Evolutionary conservation across 2,797 vertebrate genomes (phyloP).

Genomic region (Notolabrus celidotus): DNA sequence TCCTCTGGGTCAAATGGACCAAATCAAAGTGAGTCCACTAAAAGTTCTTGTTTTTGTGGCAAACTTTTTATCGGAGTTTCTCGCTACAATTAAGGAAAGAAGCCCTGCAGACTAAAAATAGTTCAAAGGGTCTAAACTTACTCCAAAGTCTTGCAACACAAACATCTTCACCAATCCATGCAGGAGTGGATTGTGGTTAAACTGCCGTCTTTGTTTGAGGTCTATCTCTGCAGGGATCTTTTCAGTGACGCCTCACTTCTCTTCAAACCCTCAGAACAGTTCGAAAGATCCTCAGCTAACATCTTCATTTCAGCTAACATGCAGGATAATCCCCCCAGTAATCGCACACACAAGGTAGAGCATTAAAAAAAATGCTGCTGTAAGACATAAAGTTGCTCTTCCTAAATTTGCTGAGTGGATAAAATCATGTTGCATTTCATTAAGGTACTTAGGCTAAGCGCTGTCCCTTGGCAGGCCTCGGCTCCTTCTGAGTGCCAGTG

Average conservation of each 20-base stretch:
- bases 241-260: neutral
- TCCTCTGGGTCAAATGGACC: no score
- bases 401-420: slow-evolving; percentile 76
- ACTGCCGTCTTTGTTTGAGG: no score
- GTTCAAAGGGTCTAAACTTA: no score
- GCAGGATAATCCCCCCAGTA: neutral
- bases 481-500: slow-evolving; percentile 62
- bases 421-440: slow-evolving; percentile 76
- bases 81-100: no score
- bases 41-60: no score
- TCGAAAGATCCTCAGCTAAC: neutral
- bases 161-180: no score
- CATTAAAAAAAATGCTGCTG: slow-evolving; percentile 64
- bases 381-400: slow-evolving; percentile 69
- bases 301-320: slow-evolving; percentile 1
- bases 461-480: slow-evolving; percentile 73
- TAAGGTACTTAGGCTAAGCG: slow-evolving; percentile 75
- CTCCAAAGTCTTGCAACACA: no score
- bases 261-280: neutral
- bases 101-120: no score
- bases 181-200: no score
- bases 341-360: slow-evolving; percentile 25
- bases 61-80: no score
- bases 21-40: no score
- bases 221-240: no score